A percentile compares a stretch with the other conserved stretches of the same genome.
Conservation (phyloP, 1,140 invertebrate species). For the Druon quercuslanigerum region DNA sequence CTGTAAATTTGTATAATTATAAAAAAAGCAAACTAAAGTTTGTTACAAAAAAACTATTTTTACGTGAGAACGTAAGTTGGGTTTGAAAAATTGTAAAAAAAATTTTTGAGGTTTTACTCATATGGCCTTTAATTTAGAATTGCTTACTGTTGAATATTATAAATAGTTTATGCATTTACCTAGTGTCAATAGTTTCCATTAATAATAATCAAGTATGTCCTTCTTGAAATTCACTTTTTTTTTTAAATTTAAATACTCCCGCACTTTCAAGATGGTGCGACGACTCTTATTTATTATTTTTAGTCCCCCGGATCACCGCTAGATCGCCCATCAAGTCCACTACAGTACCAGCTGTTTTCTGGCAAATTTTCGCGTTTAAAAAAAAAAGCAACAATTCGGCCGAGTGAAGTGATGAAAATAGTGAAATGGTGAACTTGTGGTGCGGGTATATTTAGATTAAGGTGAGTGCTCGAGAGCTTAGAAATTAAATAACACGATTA, state of each 20-base stretch:
- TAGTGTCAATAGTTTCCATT: too few species aligned
- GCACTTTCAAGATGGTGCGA: not conserved
- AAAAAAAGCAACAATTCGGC: conserved; percentile 56
- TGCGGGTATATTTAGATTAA: conserved; percentile 61
- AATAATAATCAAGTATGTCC: too few species aligned
- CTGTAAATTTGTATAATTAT: too few species aligned
- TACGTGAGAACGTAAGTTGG: too few species aligned
- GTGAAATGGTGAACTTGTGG: conserved; percentile 64
- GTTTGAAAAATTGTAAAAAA: too few species aligned
- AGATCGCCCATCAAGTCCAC: conserved; percentile 39
- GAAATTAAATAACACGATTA: conserved; percentile 31
- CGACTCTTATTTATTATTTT: not conserved
- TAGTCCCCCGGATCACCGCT: not conserved
- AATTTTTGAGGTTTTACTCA: too few species aligned
- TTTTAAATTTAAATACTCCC: not conserved
- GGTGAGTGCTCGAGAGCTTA: conserved; percentile 55
- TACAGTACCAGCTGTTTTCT: not conserved
- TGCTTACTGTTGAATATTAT: too few species aligned
- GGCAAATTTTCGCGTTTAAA: conserved; percentile 34
- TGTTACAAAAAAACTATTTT: too few species aligned
- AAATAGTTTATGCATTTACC: too few species aligned
- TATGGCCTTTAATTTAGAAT: too few species aligned
- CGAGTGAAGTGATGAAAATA: conserved; percentile 59
- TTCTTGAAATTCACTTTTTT: too few species aligned
- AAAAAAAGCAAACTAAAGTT: too few species aligned